phyloP scores from a whole-genome alignment of 2,113 vertebrate genomes.

The Caranx melampygus region DNA sequence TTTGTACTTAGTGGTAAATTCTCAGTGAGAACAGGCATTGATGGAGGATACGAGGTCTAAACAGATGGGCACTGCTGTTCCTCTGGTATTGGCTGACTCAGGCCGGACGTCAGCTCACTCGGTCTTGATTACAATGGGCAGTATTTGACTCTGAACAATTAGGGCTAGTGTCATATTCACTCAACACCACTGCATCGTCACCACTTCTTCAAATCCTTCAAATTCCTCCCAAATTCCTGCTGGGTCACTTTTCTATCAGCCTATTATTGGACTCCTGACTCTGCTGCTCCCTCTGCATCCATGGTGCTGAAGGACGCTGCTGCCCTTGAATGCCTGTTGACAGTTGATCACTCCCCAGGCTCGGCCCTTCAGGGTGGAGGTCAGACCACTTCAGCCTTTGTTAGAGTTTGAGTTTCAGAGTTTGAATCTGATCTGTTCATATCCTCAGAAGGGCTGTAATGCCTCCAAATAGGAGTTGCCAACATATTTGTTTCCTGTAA shows the following conservation, averaged over 20 bases:
- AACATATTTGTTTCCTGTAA: not conserved
- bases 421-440: not conserved
- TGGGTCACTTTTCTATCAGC: conserved; percentile 43
- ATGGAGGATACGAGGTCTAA: not conserved
- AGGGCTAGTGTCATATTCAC: conserved; percentile 12
- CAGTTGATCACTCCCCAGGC: not conserved
- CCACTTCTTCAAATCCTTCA: conserved; percentile 36
- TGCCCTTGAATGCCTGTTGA: conserved; percentile 11
- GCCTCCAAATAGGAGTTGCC: not conserved
- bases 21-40: not conserved
- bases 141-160: conserved; percentile 49
- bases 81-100: conserved; percentile 1
- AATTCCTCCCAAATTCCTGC: conserved; percentile 59
- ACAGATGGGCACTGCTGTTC: not conserved
- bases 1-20: not conserved
- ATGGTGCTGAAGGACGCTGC: not conserved
- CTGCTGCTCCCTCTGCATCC: not conserved
- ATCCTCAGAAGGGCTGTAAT: not conserved
- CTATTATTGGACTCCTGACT: conserved; percentile 23
- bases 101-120: conserved; percentile 10
- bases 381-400: not conserved
- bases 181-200: conserved; percentile 12
- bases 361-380: conserved; percentile 2
- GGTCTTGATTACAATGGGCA: conserved; percentile 34
- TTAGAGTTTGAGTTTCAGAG: not conserved